phyloP scores from a whole-genome alignment of 2,113 vertebrate species.

The Penelope pileata region DNA sequence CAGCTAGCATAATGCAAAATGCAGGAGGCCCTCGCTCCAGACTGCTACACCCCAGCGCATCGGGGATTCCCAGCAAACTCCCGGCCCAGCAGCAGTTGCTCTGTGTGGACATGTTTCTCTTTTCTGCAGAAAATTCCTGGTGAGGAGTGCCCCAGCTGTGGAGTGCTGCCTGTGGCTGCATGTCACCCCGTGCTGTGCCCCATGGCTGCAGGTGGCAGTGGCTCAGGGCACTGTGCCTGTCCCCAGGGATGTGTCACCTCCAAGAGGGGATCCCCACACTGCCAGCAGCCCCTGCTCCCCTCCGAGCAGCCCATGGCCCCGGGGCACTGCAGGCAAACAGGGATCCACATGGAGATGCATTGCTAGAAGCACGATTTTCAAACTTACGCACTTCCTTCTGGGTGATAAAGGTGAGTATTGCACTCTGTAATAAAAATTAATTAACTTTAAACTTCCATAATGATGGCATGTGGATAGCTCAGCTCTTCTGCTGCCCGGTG shows the following conservation, averaged over 20 bases:
- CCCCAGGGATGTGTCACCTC: neutral
- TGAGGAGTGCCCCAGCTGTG: too few species aligned
- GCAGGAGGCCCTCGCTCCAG: neutral
- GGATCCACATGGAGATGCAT: neutral
- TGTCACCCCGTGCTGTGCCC: neutral
- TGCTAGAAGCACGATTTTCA: neutral
- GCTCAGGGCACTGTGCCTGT: neutral
- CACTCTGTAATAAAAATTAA: neutral
- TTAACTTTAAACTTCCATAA: neutral
- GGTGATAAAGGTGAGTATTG: neutral
- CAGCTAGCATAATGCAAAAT: neutral
- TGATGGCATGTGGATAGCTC: neutral
- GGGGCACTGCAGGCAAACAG: neutral
- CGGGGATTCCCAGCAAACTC: neutral
- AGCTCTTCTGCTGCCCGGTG: rapidly evolving
- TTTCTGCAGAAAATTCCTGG: too few species aligned
- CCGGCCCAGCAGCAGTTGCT: neutral
- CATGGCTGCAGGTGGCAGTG: neutral
- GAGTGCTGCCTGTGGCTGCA: neutral
- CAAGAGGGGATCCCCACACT: neutral
- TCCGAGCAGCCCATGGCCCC: neutral
- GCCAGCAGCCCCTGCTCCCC: neutral
- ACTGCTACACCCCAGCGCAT: neutral
- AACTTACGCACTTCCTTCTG: neutral
- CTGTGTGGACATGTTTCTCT: neutral